phyloP scores from a whole-genome alignment of 1,140 invertebrate genomes.

The Onthophagus taurus region DNA sequence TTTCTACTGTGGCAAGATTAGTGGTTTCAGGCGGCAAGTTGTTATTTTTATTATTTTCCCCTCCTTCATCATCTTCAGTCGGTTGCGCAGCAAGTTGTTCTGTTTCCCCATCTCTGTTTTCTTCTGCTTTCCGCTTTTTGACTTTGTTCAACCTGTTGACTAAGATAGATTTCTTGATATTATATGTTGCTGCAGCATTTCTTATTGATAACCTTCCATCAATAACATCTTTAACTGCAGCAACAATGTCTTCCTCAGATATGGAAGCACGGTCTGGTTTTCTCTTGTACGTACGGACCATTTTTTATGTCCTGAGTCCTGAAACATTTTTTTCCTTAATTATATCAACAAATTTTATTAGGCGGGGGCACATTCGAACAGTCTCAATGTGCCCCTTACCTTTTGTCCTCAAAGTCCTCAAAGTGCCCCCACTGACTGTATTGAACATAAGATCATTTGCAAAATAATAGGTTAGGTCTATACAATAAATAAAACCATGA shows the following conservation, averaged over 20 bases:
- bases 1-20: slow-evolving; percentile 6
- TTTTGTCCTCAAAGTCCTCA: too few relatives aligned
- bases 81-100: not conserved
- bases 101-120: not conserved
- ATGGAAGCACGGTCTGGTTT: too few relatives aligned
- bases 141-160: not conserved
- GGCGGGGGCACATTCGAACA: too few relatives aligned
- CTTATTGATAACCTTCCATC: slow-evolving; percentile 4
- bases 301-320: too few relatives aligned
- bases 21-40: not conserved
- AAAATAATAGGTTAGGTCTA: too few relatives aligned
- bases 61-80: not conserved
- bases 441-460: too few relatives aligned
- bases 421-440: too few relatives aligned
- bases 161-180: slow-evolving; percentile 3
- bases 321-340: too few relatives aligned
- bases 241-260: not conserved
- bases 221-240: slow-evolving; percentile 6
- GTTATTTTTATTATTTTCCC: slow-evolving; percentile 3
- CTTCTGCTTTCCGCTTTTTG: not conserved
- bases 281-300: too few relatives aligned
- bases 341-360: too few relatives aligned
- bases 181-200: not conserved
- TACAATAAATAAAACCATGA: too few relatives aligned
- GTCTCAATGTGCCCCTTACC: too few relatives aligned